Conservation (phyloP, 2,797 vertebrate genomes). For the Spinibarbus caldwelli region DNA sequence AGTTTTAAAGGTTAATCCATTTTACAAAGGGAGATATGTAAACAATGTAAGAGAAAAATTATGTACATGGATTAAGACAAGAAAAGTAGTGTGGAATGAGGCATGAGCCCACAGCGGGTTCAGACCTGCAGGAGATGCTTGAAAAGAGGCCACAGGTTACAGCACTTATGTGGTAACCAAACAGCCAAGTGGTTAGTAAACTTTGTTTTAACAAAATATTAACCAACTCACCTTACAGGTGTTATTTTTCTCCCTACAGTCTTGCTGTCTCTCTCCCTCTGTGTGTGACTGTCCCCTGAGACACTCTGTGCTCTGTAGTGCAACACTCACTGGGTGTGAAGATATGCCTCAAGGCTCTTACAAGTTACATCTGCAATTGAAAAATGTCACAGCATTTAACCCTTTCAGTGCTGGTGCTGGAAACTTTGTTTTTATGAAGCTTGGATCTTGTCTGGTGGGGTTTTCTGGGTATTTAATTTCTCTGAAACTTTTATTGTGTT, state of each 20-base stretch:
- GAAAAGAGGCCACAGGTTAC: not conserved
- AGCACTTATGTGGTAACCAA: not conserved
- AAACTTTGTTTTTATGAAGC: not conserved
- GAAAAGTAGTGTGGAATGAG: not conserved
- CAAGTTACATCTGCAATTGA: not conserved
- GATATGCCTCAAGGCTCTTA: constrained; percentile 7
- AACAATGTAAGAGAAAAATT: not conserved
- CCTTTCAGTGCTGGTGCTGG: constrained; percentile 40
- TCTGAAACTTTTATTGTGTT: not conserved
- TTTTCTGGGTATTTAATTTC: not conserved
- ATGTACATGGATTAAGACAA: not conserved
- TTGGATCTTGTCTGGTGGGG: not conserved
- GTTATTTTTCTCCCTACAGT: not conserved
- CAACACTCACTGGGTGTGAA: constrained; percentile 21
- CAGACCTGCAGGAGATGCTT: constrained; percentile 40
- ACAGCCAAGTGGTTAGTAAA: not conserved
- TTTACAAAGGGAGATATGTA: not conserved
- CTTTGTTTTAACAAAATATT: not conserved
- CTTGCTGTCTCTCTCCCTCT: not conserved
- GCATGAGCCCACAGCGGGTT: not conserved
- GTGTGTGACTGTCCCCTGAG: not conserved
- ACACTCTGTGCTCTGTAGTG: not conserved
- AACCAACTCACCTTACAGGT: constrained; percentile 42
- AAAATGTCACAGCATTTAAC: constrained; percentile 41
- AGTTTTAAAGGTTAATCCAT: not conserved